phyloP scores from a whole-genome alignment of 2,797 vertebrate genomes.

The Dendrocincla fuliginosa region DNA sequence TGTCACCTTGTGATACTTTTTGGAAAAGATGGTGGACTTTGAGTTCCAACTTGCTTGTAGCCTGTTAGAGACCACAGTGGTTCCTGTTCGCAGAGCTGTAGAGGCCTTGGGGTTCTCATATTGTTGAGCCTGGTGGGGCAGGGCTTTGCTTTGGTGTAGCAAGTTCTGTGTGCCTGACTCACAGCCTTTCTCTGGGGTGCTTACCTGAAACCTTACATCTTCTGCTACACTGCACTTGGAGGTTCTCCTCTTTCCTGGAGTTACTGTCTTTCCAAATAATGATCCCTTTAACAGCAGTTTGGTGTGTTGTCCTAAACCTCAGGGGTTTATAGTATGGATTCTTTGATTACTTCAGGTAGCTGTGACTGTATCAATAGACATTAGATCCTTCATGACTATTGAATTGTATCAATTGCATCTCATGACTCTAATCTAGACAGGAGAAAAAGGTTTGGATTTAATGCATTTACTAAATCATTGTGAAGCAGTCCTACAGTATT shows the following conservation, averaged over 20 bases:
- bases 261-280: background rate
- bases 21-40: background rate
- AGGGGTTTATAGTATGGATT: background rate
- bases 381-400: background rate
- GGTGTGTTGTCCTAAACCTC: background rate
- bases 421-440: background rate
- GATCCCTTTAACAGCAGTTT: background rate
- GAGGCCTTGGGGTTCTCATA: fast-evolving
- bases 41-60: background rate
- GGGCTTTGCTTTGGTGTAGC: background rate
- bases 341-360: background rate
- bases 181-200: background rate
- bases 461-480: background rate
- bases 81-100: background rate
- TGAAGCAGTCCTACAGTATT: background rate
- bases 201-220: background rate
- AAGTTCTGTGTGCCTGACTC: background rate
- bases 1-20: background rate
- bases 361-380: background rate
- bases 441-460: background rate
- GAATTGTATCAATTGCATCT: background rate
- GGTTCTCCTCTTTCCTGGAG: background rate
- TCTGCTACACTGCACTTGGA: background rate
- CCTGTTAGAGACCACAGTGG: background rate
- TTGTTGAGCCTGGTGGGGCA: background rate